These are phyloP conservation scores for Andrena bucephala DNA, from an alignment of 2,888 invertebrate species.

Conservation along the genomic window DNA sequence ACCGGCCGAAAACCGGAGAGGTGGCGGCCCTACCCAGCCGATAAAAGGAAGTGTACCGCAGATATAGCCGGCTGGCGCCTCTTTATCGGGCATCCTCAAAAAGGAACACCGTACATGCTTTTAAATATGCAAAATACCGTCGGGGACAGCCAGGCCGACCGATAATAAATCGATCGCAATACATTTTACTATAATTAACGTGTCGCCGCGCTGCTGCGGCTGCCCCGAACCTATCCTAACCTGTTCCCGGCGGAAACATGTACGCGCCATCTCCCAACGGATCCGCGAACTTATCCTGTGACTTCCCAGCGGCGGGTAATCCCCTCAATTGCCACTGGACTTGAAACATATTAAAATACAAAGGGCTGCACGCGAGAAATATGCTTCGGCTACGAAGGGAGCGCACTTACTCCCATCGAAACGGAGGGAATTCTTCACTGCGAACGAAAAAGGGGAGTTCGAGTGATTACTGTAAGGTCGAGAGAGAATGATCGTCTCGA, in stretches of 20 bases:
- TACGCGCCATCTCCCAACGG: conserved; percentile 36
- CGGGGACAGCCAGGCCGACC: conserved; percentile 12
- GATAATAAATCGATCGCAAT: conserved; percentile 49
- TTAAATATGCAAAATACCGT: conserved; percentile 43
- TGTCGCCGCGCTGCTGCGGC: conserved; percentile 27
- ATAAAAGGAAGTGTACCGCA: conserved; percentile 27
- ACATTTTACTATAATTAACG: conserved; percentile 48
- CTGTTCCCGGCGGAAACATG: conserved; percentile 34
- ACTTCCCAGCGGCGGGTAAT: conserved; percentile 31
- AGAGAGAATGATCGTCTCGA: conserved; percentile 16
- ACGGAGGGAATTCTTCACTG: neutral
- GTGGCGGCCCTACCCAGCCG: neutral
- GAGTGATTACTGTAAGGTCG: neutral
- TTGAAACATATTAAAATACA: no score
- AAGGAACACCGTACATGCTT: conserved; percentile 32
- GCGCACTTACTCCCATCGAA: neutral
- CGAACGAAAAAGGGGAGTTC: neutral
- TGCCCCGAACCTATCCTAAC: conserved; percentile 50
- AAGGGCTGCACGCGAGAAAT: no score
- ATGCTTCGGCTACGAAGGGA: neutral
- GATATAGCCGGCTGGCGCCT: conserved; percentile 21
- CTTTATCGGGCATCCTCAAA: conserved; percentile 37
- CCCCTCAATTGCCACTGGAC: conserved; percentile 6
- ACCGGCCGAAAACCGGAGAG: conserved; percentile 5
- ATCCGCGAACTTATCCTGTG: conserved; percentile 4